These are phyloP conservation scores for Azemiops feae DNA, from an alignment of 2,113 vertebrate genomes.

Conservation along the genomic window DNA sequence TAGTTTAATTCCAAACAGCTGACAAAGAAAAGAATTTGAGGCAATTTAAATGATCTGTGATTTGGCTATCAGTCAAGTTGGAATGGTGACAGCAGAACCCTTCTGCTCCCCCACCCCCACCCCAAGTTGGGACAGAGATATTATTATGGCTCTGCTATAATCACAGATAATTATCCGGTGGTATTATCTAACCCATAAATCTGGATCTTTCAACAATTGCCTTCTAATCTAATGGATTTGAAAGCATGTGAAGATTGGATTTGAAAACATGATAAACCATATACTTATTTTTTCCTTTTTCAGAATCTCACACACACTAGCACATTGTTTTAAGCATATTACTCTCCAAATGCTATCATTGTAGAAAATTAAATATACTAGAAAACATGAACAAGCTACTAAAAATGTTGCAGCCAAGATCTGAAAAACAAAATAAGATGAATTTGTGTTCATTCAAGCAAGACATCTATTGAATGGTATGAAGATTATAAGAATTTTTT, in stretches of 20 bases:
- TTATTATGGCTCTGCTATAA: background rate
- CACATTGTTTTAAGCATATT: background rate
- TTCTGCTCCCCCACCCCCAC: background rate
- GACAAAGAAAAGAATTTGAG: background rate
- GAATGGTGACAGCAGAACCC: background rate
- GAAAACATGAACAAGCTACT: background rate
- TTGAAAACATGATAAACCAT: background rate
- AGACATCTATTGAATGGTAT: background rate
- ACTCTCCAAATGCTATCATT: background rate
- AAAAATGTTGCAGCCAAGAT: background rate
- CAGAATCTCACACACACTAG: background rate
- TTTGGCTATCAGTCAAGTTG: background rate
- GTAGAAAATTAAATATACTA: background rate
- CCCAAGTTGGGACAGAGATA: background rate
- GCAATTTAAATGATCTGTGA: background rate
- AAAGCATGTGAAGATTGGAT: background rate
- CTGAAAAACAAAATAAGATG: background rate
- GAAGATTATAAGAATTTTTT: conserved; percentile 5
- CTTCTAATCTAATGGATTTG: background rate
- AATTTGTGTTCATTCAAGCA: background rate
- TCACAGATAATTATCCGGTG: background rate
- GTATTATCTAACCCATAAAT: background rate
- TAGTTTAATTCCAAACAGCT: background rate
- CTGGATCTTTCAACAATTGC: background rate
- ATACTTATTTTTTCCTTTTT: background rate